Evolutionary conservation across 2,797 vertebrate species (phyloP), one percentile per base, ranked within the genome.

Genomic region (Micropoecilia bifurca): DNA sequence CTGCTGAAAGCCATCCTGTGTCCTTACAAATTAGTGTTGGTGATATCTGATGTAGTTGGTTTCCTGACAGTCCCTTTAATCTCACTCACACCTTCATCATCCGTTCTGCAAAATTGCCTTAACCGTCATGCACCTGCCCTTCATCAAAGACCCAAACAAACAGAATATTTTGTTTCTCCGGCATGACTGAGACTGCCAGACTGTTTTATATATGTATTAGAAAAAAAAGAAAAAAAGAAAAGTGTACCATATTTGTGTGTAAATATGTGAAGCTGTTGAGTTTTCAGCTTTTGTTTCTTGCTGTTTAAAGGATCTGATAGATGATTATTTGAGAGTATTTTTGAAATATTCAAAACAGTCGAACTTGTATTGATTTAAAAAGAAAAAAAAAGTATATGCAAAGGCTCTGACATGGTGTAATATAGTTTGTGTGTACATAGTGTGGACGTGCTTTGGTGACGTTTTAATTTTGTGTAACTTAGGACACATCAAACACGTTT

Each of bases 1-100:
- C 93, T 90, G 86, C 88, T 87, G 92, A 95, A 96, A 96, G 95
- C 95, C 96, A 96, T 96, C 92, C 92, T 93, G 91, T 96, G 95
- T 96, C 96, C 95, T 97, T 96, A 95, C 83, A 81, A 80, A 82
- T 82, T 45, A 66, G 76, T 84, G 71, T 80, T 74, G 55, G 79
- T 85, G 80, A 88, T 84, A 89, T 84, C 88, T 81, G 41, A 78
- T 91, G 85, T 95, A 85, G 84, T 88, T 85, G 88, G 76, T 82
- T 78, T 74, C 83, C 82, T 69, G 80, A 87, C 76, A 8, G 76
- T 87, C 87, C 90, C 90, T 91, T 92, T 93, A 91, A 91, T 80
- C 80, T 75, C 80, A 39, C 77, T 78, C 83, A 57, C 73, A 61
- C 82, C 86, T 72, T 87, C 73, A 76, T 93, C 63, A 55, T 87